Evolutionary conservation across 2,113 vertebrate genomes (phyloP).

Genomic region (Patagioenas fasciata): DNA sequence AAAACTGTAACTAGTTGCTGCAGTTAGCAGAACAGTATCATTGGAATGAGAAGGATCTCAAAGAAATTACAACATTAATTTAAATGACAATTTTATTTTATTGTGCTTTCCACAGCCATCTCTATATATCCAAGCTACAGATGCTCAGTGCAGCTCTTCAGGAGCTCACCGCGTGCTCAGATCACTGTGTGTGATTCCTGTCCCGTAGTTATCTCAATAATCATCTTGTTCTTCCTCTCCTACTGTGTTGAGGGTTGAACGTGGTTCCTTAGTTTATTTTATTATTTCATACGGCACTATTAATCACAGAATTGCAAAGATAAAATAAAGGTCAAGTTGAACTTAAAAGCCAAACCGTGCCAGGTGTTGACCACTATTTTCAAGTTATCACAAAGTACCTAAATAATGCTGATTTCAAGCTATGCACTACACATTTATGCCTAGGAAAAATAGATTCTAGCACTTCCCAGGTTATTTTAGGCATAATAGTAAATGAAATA

Average conservation of each 20-base stretch:
- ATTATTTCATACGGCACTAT: not conserved
- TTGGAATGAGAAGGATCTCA: not conserved
- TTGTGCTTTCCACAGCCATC: not conserved
- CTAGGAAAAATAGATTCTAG: not conserved
- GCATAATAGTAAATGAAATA: not conserved
- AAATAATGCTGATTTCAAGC: not conserved
- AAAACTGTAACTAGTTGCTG: not conserved
- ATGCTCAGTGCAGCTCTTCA: not conserved
- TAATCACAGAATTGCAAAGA: not conserved
- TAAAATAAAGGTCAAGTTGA: not conserved
- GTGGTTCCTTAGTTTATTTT: not conserved
- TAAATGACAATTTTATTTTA: not conserved
- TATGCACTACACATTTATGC: too few relatives aligned
- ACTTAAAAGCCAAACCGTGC: not conserved
- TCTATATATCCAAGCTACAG: not conserved
- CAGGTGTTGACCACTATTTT: not conserved
- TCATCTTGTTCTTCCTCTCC: accelerated
- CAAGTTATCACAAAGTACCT: not conserved
- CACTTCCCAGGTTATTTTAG: not conserved
- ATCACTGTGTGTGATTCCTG: not conserved
- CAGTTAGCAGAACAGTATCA: not conserved
- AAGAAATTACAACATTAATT: not conserved
- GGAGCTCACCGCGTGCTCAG: not conserved
- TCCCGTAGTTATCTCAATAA: accelerated
- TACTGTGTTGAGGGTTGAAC: not conserved